Evolutionary conservation across 2,113 vertebrate species (phyloP).

Genomic region (Stercorarius parasiticus): DNA sequence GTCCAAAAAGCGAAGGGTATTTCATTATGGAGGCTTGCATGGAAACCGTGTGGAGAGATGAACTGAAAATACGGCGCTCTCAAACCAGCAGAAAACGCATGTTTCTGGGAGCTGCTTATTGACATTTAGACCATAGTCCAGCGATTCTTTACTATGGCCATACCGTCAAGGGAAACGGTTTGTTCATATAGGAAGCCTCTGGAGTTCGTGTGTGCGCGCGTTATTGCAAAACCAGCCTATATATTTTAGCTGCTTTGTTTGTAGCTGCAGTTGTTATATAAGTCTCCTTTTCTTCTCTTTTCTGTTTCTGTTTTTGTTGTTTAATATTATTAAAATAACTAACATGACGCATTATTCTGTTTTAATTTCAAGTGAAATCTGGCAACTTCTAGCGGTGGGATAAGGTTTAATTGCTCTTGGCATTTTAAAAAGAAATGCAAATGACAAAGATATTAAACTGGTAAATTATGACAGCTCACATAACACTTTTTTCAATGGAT

Average conservation of each 20-base stretch:
- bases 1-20: background rate
- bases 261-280: background rate
- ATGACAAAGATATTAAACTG: slow-evolving; percentile 28
- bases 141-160: background rate
- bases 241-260: background rate
- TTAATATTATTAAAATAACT: slow-evolving; percentile 40
- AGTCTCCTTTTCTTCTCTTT: background rate
- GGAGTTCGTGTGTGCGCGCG: background rate
- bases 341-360: background rate
- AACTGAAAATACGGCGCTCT: background rate
- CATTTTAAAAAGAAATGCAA: slow-evolving; percentile 47
- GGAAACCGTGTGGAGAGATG: background rate
- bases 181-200: background rate
- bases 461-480: slow-evolving; percentile 30
- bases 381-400: background rate
- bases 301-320: slow-evolving; percentile 23
- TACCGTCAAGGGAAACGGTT: background rate
- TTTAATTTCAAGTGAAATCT: slow-evolving; percentile 46
- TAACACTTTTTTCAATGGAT: slow-evolving; percentile 23
- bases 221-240: background rate
- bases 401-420: slow-evolving; percentile 47
- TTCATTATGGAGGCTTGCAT: background rate
- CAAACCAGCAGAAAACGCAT: background rate
- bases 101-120: background rate
- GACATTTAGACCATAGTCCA: background rate